Percentiles rank a stretch among this genome's conserved stretches.
Evolutionary conservation across 2,888 invertebrate genomes (phyloP).

Genomic region (Peribatodes rhomboidaria): DNA sequence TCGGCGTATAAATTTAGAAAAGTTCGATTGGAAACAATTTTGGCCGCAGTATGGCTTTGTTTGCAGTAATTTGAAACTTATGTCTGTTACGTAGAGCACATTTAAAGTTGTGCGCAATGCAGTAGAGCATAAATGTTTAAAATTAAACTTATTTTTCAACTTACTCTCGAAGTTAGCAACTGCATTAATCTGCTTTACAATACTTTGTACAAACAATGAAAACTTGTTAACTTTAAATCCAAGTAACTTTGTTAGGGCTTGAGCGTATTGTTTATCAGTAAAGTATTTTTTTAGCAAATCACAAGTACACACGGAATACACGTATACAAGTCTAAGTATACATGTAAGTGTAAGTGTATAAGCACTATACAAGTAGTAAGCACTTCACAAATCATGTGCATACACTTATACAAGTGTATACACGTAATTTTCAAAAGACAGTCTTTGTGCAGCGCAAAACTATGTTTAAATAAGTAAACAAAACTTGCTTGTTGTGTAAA

Average conservation of each 20-base stretch:
- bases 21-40: slow-evolving; percentile 1
- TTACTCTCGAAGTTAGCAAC: slow-evolving; percentile 2
- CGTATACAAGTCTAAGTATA: too few species aligned
- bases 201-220: neutral
- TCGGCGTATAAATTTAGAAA: neutral
- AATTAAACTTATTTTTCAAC: slow-evolving; percentile 7
- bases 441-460: slow-evolving; percentile 19
- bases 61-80: slow-evolving; percentile 16
- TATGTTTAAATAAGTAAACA: slow-evolving; percentile 33
- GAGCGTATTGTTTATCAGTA: too few species aligned
- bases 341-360: too few species aligned
- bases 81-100: slow-evolving; percentile 1
- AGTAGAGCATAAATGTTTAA: slow-evolving; percentile 20
- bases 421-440: neutral
- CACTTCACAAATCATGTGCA: too few species aligned
- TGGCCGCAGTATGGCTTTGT: neutral
- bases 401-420: too few species aligned
- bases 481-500: slow-evolving; percentile 48
- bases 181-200: neutral
- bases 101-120: slow-evolving; percentile 24
- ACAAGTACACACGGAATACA: too few species aligned
- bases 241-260: neutral
- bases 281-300: too few species aligned
- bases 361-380: too few species aligned
- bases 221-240: neutral